Evolutionary conservation across 2,797 vertebrate genomes (phyloP).

Genomic region (Scyliorhinus canicula): DNA sequence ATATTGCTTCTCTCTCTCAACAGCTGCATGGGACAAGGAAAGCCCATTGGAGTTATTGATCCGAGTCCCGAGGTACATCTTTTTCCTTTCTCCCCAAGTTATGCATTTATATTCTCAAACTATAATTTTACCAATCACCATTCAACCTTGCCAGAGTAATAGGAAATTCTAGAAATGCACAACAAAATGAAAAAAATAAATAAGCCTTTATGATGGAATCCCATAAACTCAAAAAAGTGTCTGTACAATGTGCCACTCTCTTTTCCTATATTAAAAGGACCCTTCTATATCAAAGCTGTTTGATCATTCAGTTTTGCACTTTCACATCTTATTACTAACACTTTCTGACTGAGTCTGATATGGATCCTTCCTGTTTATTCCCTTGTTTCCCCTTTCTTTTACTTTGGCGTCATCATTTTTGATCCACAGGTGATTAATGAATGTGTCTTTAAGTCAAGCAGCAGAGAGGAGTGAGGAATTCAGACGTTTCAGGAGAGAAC

Average conservation of each 20-base stretch:
- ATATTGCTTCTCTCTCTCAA: no score
- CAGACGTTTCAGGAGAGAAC: no score
- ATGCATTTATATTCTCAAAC: background rate
- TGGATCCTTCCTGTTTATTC: no score
- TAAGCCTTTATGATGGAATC: background rate
- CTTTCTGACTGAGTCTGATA: background rate
- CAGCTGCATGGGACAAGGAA: background rate
- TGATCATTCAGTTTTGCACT: no score
- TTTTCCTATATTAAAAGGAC: background rate
- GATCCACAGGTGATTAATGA: no score
- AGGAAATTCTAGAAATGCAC: background rate
- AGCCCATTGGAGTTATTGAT: background rate
- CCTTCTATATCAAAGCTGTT: background rate
- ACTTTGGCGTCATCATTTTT: no score
- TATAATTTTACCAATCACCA: background rate
- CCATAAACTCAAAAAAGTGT: background rate
- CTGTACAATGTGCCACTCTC: background rate
- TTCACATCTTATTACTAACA: background rate
- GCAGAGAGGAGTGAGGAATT: no score
- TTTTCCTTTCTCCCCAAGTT: background rate
- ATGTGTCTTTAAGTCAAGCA: no score
- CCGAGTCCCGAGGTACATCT: background rate
- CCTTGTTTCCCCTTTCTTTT: no score
- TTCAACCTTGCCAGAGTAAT: background rate
- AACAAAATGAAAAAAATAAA: background rate